Evolutionary conservation across 2,113 vertebrate species (phyloP), one percentile per base, ranked within the genome.

Genomic region (Vulpes vulpes): DNA sequence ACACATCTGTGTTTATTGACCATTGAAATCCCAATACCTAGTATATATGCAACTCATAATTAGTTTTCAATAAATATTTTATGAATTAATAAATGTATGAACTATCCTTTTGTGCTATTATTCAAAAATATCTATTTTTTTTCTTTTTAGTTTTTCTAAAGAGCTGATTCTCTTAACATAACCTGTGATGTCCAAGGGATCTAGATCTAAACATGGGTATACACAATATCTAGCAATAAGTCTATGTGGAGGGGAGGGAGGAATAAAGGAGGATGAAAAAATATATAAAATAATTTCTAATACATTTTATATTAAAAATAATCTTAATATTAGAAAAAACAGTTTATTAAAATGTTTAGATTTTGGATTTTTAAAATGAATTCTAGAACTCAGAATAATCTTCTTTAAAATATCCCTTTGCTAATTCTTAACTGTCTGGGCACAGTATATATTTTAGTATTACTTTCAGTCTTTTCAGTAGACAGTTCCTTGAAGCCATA

Each of bases 381-480:
- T 64, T 20, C n/a, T 59, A 10, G 35, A 59, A 60, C 11, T 59
- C 11, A 94, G 0, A 92, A 49, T 65, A 91, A 35, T 27, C 14
- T 12, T 94, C 23, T 53, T n/a, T 27, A 51, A 91, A 97, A 64
- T 89, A 64, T 3, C 73, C 22, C 12, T 83, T 90, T 89, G 51
- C 57, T 76, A 74, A 76, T 3, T 51, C 15, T 43, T 95, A 76
- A 65, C 25, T 81, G 6, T 25, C 25, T 89, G 53, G 53, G 16
- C 6, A 78, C 11, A 49, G 11, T 57, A 53, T 51, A 27, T n/a
- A 20, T 88, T 80, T 91, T 76, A 91, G 30, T 35, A 69, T 32
- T 55, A 84, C 69, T 84, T 49, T 93, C 20, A 86, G 49, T 49
- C 30, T 89, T 96, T 55, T 82, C 14, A 84, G 14, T 53, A 96